Evolutionary conservation across 2,113 vertebrate genomes (phyloP), one percentile per base, ranked within the genome.

Genomic region (Calonectris borealis): DNA sequence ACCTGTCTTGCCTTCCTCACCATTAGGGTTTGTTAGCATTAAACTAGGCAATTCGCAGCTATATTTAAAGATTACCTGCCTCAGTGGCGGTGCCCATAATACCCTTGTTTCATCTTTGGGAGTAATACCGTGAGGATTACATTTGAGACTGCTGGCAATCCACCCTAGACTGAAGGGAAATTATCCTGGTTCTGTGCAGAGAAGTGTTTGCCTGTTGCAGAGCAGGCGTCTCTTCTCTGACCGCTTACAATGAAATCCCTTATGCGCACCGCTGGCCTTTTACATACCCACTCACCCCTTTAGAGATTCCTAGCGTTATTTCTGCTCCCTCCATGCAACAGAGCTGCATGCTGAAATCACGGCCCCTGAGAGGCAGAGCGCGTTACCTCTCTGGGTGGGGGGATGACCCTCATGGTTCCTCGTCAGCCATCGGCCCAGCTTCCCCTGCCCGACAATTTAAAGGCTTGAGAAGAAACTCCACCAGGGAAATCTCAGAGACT

Each of bases 51-150:
- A 91, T 91, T 44, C 89, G 62, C 83, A 87, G 81, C 80, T 93
- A 36, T 42, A 54, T 78, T 96, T 88, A 87, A 91, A 95, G 83
- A 78, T 52, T 85, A 69, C 62, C 48, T 71, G 75, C 69, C 86
- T 94, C 49, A 70, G 73, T 64, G 75, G 40, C 19, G 5, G 49
- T 68, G 69, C 88, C 75, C 64, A 7, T 92, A 82, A 79, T 26
- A 79, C 38, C 62, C 7, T 75, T 66, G 55, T 91, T 96, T 95
- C 70, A 80, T 78, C 88, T 89, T 84, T 78, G 76, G 52, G 91
- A 78, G 36, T 40, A 83, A 93, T 49, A 46, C 29, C 6, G 0
- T 27, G 38, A 90, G 65, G 76, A 87, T 83, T 89, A 70, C n/a
- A 13, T 55, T 60, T 42, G 18, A 86, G 55, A 69, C 48, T 57